Percentiles rank a stretch among this genome's conserved stretches.
phyloP scores from a whole-genome alignment of 1,140 invertebrate genomes.

The Uloborus diversus region DNA sequence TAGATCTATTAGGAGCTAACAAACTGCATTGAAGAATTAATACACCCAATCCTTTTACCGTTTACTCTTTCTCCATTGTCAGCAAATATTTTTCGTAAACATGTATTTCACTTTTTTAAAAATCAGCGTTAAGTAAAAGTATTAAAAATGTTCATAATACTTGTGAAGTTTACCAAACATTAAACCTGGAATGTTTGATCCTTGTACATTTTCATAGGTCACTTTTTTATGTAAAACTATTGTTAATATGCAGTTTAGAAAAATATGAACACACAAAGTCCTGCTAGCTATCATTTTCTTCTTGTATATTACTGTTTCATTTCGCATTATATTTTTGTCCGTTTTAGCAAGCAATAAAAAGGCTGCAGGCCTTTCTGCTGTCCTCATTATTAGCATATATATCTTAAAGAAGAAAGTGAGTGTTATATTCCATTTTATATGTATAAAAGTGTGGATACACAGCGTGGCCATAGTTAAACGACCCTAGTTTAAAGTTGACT shows the following conservation, averaged over 20 bases:
- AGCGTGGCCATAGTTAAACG: background rate
- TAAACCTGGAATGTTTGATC: too few species aligned
- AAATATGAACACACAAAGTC: background rate
- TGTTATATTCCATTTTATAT: slow-evolving; percentile 7
- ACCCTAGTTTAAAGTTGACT: background rate
- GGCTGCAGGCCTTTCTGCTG: background rate
- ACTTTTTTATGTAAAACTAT: background rate
- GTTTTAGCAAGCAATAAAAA: slow-evolving; percentile 1
- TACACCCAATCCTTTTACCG: too few species aligned
- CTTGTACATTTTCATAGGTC: background rate
- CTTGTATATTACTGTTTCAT: too few species aligned
- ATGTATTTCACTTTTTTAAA: too few species aligned
- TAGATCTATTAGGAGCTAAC: too few species aligned
- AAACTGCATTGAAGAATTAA: too few species aligned
- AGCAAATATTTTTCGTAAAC: too few species aligned
- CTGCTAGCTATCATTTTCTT: background rate
- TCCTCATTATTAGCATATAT: background rate
- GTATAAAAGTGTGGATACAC: background rate
- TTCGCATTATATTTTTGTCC: background rate
- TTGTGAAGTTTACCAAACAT: too few species aligned
- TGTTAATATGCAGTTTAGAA: background rate
- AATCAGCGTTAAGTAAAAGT: too few species aligned
- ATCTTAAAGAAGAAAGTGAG: background rate
- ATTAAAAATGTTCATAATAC: too few species aligned
- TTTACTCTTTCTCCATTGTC: too few species aligned